Base-by-base conservation (phyloP, 2,888 invertebrate genomes). In the Chrysomela aeneicollis region DNA sequence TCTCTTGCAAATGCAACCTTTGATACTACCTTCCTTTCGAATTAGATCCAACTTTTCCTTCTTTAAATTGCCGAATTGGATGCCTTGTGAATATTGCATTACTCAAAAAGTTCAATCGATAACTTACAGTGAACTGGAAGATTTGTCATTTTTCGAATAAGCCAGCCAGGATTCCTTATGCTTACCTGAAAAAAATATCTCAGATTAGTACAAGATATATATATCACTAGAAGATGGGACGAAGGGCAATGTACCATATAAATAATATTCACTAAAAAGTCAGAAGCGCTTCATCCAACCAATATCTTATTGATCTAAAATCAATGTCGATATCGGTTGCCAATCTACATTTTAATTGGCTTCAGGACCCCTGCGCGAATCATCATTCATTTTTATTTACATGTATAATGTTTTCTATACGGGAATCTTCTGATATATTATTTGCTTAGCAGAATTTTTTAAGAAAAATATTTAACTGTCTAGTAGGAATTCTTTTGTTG, bases 321-420 rank as follows among this genome's bases (percentile, higher is more conserved):
- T 70, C 76, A 69, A 74, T 62, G 37, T 73, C 69, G 64, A 69
- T 69, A 66, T 52, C 61, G 65, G 69, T 66, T 73, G 71, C 71
- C 74, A 70, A 72, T 68, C 73, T 71, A 77, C 77, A 77, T 66
- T 35, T 19, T 69, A 69, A 72, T 71, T 71, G 73, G 73, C 63
- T 74, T 74, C 74, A 66, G 74, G 73, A 74, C 74, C 74, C 74
- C 74, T 73, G 72, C 73, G 72, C 74, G 65, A 52, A 19, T 69
- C 71, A 71, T 70, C 70, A 70, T 70, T 8, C 35, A 1, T 19
- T 12, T 10, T 26, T 12, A 22, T 30, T 26, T 18, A 50, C n/a
- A n/a, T n/a, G n/a, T n/a, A n/a, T n/a, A n/a, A n/a, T n/a, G n/a
- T n/a, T n/a, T n/a, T n/a, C n/a, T n/a, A n/a, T n/a, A n/a, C n/a